Base-by-base conservation (phyloP, 2,797 vertebrate species). In the Uromys caudimaculatus region DNA sequence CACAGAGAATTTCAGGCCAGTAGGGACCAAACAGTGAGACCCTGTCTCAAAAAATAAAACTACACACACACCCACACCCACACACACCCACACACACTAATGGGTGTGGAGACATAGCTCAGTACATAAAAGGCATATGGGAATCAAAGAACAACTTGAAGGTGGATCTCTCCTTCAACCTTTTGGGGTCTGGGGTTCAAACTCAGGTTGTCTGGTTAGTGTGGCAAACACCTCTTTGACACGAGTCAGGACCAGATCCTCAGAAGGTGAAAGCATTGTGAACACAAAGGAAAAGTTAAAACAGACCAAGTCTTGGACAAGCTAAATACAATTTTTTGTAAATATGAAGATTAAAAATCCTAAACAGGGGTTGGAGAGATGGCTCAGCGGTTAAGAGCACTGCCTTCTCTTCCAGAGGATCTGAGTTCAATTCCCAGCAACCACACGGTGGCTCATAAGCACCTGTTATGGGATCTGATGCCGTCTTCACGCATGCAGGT, bases 281-380 rank as follows among this genome's bases (percentile, higher is more conserved):
- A 93, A 82, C 8, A 90, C 47, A 93, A 82, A 88, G 85, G 41
- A 82, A 78, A 96, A 92, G 81, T 75, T 11, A 77, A 16, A 60
- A 97, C 17, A 91, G 54, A 76, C 24, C 41, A 67, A 73, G 82
- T 95, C 58, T 93, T 76, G 6, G 13, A 16, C 78, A 12, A 13
- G 12, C 17, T 82, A n/a, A 84, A 56, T 50, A 24, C 11, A 83
- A 85, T 91, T 71, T 91, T 91, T 78, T 93, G 16, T 38, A 89
- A 97, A 82, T 44, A n/a, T 13, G 2, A n/a, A 69, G 14, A 69
- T 69, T 69, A 69, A n/a, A 69, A 69, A 35, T n/a, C 32, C 6
- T 69, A n/a, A 69, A n/a, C 2, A 32, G 24, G 62, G 32, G 35
- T 13, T 67, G 64, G 64, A 7, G 32, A 67, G 64, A 67, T 67